Conservation (phyloP, 2,797 vertebrate genomes). For the Parauchenoglanis punctatus region DNA sequence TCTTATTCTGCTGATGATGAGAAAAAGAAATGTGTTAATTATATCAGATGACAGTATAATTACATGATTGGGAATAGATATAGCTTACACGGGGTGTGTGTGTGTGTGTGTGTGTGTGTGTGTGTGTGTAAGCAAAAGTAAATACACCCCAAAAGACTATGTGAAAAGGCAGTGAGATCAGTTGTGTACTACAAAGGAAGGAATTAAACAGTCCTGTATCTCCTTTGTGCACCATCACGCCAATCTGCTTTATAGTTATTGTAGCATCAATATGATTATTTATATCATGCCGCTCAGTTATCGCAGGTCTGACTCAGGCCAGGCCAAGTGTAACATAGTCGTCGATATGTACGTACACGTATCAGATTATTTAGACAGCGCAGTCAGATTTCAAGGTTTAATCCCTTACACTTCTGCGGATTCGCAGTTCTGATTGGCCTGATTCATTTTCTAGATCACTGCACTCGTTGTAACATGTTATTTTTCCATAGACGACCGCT, state of each 20-base stretch:
- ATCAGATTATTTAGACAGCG: background rate
- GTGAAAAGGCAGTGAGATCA: background rate
- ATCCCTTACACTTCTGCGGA: background rate
- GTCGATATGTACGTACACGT: background rate
- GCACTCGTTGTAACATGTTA: no score
- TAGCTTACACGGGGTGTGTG: background rate
- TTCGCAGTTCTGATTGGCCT: background rate
- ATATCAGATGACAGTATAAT: constrained; percentile 65
- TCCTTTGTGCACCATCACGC: background rate
- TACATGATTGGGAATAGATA: constrained; percentile 55
- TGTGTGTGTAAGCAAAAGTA: background rate
- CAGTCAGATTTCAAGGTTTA: background rate
- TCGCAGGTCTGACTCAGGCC: background rate
- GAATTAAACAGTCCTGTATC: background rate
- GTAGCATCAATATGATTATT: background rate
- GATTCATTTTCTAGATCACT: no score
- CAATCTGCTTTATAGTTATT: background rate
- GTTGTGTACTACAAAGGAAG: background rate
- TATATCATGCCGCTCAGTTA: background rate
- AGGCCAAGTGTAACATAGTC: background rate
- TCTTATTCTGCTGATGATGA: constrained; percentile 23
- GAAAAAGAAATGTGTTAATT: constrained; percentile 53
- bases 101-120: constrained; percentile 21
- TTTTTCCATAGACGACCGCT: no score
- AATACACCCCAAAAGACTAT: background rate